A percentile compares a stretch with the other conserved stretches of the same genome.
Evolutionary conservation across 2,797 vertebrate species (phyloP).

Genomic region (Lycodopsis pacificus): DNA sequence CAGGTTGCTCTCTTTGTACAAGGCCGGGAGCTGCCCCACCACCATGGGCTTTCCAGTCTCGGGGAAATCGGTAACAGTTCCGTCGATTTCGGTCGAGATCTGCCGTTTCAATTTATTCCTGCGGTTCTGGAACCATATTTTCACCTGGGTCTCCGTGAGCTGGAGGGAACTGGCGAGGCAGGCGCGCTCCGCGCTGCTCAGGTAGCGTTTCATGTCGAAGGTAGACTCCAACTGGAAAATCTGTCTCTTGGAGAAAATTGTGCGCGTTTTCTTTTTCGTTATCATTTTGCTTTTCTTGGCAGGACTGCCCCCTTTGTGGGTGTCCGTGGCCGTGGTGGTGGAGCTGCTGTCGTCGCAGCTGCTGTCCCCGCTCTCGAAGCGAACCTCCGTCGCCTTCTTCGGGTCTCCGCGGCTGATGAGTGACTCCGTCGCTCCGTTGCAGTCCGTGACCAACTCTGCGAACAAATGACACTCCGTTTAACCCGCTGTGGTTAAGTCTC

Average conservation of each 20-base stretch:
- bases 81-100: conserved; percentile 86
- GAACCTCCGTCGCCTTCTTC: conserved; percentile 55
- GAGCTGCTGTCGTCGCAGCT: conserved; percentile 74
- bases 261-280: conserved; percentile 89
- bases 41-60: conserved; percentile 79
- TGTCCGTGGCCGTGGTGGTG: conserved; percentile 57
- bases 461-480: conserved; percentile 39
- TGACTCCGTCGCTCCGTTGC: conserved; percentile 47
- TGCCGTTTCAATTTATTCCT: conserved; percentile 90
- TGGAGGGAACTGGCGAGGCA: conserved; percentile 90
- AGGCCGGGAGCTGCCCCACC: conserved; percentile 81
- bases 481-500: not conserved
- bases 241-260: conserved; percentile 91
- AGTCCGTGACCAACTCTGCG: conserved; percentile 71
- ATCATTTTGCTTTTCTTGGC: conserved; percentile 83
- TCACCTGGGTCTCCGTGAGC: conserved; percentile 87
- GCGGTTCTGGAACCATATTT: conserved; percentile 90
- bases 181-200: conserved; percentile 92
- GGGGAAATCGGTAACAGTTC: conserved; percentile 78
- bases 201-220: conserved; percentile 88
- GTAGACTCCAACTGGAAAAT: conserved; percentile 90
- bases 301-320: conserved; percentile 44
- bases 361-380: conserved; percentile 82
- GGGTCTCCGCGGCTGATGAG: conserved; percentile 64
- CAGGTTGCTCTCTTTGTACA: conserved; percentile 88